These are phyloP conservation scores for Empidonax alnorum DNA, from an alignment of 2,113 vertebrate genomes.

Conservation along the genomic window DNA sequence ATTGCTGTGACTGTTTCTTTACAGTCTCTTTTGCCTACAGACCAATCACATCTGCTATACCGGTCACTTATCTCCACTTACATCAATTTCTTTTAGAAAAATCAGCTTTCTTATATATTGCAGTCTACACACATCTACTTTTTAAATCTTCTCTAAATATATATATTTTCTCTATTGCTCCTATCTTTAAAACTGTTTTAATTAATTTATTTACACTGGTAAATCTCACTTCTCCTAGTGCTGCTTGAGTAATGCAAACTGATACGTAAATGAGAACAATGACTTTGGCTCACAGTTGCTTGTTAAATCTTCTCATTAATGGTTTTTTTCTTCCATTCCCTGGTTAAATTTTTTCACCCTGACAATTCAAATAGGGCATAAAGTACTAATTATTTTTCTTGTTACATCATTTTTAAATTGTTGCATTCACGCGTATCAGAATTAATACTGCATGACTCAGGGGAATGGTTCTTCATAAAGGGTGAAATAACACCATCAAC, in stretches of 20 bases:
- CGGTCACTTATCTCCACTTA: neutral
- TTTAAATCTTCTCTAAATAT: neutral
- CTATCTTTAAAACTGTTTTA: neutral
- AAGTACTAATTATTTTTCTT: slow-evolving; percentile 34
- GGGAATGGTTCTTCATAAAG: neutral
- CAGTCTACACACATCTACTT: neutral
- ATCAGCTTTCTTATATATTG: neutral
- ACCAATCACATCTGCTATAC: neutral
- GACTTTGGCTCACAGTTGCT: neutral
- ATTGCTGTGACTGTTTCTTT: neutral
- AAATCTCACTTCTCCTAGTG: neutral
- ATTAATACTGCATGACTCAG: slow-evolving; percentile 13
- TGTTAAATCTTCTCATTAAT: neutral
- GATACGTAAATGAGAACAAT: neutral
- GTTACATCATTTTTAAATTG: neutral
- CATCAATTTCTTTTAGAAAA: neutral
- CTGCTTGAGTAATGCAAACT: neutral
- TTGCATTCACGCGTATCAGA: neutral
- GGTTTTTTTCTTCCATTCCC: neutral
- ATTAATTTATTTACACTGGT: neutral
- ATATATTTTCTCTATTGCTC: neutral
- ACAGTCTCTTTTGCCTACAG: neutral
- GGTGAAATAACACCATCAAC: neutral
- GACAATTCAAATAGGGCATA: neutral
- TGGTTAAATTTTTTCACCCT: neutral